Base-by-base conservation (phyloP, 2,888 invertebrate genomes). In the Diaperis boleti region DNA sequence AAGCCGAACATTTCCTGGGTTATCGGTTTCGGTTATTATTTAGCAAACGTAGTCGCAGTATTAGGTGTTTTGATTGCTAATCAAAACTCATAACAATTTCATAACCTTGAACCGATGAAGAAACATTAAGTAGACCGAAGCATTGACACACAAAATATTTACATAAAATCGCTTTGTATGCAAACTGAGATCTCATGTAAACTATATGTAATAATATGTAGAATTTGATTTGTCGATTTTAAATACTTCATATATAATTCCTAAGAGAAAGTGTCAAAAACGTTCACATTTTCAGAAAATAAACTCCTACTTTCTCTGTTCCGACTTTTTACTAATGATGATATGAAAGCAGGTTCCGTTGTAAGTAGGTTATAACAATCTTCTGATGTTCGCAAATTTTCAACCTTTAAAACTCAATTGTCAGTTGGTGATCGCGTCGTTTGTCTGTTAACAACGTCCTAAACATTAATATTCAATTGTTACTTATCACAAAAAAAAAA, bases 101-200 rank as follows among this genome's bases (percentile, higher is more conserved):
- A 22, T 45, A 57, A 49, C 59, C 59, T 59, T 59, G 59, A 59
- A 49, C 59, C 22, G 17, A 15, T 49, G 20, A 49, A 59, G 37
- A 47, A 57, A 35, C 33, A n/a, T 18, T 7, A 26, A 56, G 54
- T 29, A 57, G 35, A 20, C n/a, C 22, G 29, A 29, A 14, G 29
- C 55, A 57, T 17, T 57, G 29, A 57, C 57, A 14, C 47, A 56
- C 20, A 47, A 57, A 45, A 11, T 10, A 20, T 57, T 57, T 57
- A 57, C 57, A 37, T 57, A 57, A 57, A 26, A 37, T 26, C 45
- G 1, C 42, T 57, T 57, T 3, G 10, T 6, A 57, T 57, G 31
- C 57, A 20, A 35, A 35, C 11, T 20, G n/a, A 15, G 31, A 11
- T 6, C 7, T 13, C 14, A 11, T 26, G 6, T 20, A 20, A 17